These are phyloP conservation scores for Danaus chrysippus DNA, from an alignment of 2,888 invertebrate species.

Conservation along the genomic window DNA sequence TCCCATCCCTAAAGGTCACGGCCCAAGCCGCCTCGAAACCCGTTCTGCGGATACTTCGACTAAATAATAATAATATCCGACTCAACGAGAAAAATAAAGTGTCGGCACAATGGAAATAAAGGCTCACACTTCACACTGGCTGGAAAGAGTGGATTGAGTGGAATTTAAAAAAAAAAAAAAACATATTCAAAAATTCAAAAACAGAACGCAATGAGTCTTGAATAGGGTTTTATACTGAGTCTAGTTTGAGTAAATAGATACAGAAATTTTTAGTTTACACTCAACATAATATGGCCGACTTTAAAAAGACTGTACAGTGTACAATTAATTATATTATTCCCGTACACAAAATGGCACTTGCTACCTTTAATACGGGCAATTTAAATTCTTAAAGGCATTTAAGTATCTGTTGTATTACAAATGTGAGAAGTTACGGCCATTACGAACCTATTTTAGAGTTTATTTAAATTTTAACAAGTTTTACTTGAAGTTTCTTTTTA, in stretches of 20 bases:
- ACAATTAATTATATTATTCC: too few relatives aligned
- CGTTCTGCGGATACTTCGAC: constrained; percentile 62
- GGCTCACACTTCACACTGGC: constrained; percentile 43
- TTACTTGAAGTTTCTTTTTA: too few relatives aligned
- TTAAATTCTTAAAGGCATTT: constrained; percentile 6
- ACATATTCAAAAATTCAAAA: constrained; percentile 27
- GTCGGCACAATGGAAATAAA: constrained; percentile 49
- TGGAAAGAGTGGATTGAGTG: constrained; percentile 37
- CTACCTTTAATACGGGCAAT: neutral
- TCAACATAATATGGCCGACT: neutral
- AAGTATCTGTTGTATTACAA: constrained; percentile 1
- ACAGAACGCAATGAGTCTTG: constrained; percentile 48
- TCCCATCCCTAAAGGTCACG: constrained; percentile 69
- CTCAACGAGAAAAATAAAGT: constrained; percentile 50
- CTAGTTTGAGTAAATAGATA: constrained; percentile 6
- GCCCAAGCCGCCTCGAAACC: constrained; percentile 65
- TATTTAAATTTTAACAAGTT: too few relatives aligned
- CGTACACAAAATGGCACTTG: too few relatives aligned
- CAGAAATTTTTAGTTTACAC: neutral
- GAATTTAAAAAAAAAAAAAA: constrained; percentile 41
- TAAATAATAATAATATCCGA: constrained; percentile 67
- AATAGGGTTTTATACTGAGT: constrained; percentile 33
- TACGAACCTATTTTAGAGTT: neutral
- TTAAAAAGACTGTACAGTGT: too few relatives aligned
- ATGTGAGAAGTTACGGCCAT: constrained; percentile 1